Percentiles rank a stretch among this genome's conserved stretches.
Evolutionary conservation across 1,140 invertebrate species (phyloP).

Genomic region (Drosophila watanabei): DNA sequence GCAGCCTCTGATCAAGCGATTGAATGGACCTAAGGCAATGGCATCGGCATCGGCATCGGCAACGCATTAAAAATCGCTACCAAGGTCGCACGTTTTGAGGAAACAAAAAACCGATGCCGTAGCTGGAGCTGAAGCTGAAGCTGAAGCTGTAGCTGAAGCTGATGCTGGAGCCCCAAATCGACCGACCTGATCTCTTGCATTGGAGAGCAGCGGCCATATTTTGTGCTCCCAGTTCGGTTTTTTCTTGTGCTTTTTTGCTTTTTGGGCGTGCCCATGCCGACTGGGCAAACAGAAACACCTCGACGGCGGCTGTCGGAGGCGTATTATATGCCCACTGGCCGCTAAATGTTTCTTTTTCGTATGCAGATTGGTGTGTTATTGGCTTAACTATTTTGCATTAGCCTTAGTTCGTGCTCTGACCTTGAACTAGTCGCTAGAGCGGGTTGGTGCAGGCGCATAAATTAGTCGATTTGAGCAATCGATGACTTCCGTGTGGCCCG

Average conservation of each 20-base stretch:
- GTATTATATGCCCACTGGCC: constrained; percentile 34
- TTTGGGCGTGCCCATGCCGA: constrained; percentile 26
- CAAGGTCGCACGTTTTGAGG: constrained; percentile 68
- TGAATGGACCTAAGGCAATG: constrained; percentile 58
- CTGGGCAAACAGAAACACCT: constrained; percentile 29
- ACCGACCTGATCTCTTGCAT: constrained; percentile 52
- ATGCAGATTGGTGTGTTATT: constrained; percentile 51
- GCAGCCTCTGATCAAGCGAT: constrained; percentile 68
- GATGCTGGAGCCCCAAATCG: constrained; percentile 32
- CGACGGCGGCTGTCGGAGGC: constrained; percentile 27
- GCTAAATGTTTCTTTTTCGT: constrained; percentile 34
- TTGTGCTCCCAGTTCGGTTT: constrained; percentile 13
- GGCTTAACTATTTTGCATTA: constrained; percentile 51
- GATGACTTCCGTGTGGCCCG: constrained; percentile 36
- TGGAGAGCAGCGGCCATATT: constrained; percentile 26
- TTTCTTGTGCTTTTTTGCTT: not conserved
- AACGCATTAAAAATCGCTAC: constrained; percentile 68
- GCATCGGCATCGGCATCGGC: constrained; percentile 36
- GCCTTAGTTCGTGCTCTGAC: constrained; percentile 49
- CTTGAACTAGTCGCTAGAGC: constrained; percentile 69
- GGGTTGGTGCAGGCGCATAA: constrained; percentile 39
- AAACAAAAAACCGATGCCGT: constrained; percentile 31
- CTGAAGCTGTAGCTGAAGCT: constrained; percentile 1
- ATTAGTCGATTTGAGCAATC: constrained; percentile 31
- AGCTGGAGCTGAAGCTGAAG: not conserved